Conservation (phyloP, 2,113 vertebrate species). For the Phrynosoma platyrhinos region DNA sequence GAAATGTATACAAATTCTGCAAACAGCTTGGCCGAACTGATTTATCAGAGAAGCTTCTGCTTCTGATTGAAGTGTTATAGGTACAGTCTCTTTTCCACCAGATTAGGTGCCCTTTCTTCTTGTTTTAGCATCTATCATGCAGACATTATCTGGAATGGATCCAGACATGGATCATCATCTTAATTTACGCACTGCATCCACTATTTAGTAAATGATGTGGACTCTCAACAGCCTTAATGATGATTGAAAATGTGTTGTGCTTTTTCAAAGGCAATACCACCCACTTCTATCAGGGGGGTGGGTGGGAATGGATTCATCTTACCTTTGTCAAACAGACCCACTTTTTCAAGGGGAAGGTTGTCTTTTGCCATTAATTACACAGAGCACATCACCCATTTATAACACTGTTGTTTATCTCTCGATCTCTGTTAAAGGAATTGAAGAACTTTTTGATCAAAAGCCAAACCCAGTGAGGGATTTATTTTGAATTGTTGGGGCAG, state of each 20-base stretch:
- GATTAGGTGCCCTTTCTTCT: background rate
- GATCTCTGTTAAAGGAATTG: background rate
- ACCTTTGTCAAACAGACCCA: background rate
- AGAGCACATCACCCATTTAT: background rate
- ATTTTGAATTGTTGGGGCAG: background rate
- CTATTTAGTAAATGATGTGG: constrained; percentile 27
- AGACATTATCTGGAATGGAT: constrained; percentile 26
- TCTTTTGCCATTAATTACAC: background rate
- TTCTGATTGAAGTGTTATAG: background rate
- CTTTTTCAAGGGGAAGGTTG: background rate
- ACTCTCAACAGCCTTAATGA: constrained; percentile 16
- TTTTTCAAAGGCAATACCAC: constrained; percentile 8
- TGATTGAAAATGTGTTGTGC: constrained; percentile 38
- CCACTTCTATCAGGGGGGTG: background rate
- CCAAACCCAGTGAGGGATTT: constrained; percentile 2
- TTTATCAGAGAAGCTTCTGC: background rate
- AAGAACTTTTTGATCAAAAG: background rate
- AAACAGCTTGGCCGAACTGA: background rate
- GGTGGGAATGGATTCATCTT: background rate
- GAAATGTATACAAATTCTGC: too few species aligned
- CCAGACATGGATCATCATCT: constrained; percentile 9
- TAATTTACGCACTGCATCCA: constrained; percentile 47
- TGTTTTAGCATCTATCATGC: background rate
- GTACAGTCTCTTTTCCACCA: background rate
- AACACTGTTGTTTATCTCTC: background rate